These are phyloP conservation scores for Tromatobia lineatoria DNA, from an alignment of 2,888 invertebrate species.

Conservation along the genomic window DNA sequence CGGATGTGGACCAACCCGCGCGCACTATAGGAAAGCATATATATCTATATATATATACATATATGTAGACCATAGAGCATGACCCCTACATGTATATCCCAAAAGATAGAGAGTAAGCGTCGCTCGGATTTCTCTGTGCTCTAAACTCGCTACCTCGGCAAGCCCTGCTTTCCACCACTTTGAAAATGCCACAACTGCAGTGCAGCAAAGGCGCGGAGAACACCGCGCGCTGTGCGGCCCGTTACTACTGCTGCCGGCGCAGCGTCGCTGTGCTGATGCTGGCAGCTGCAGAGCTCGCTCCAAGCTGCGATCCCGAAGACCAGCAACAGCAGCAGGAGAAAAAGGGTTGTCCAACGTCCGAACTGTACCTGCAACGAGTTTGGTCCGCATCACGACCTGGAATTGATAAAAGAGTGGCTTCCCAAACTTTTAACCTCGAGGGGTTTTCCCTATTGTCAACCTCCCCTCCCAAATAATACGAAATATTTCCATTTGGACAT, in stretches of 20 bases:
- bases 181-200: conserved; percentile 72
- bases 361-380: conserved; percentile 38
- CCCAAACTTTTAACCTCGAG: conserved; percentile 51
- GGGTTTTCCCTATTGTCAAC: conserved; percentile 25
- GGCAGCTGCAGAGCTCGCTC: conserved; percentile 62
- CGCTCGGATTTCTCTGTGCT: conserved; percentile 62
- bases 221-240: conserved; percentile 41
- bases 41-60: conserved; percentile 5
- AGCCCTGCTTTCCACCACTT: conserved; percentile 65
- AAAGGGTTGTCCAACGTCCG: conserved; percentile 44
- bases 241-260: conserved; percentile 48
- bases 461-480: no score
- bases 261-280: conserved; percentile 54
- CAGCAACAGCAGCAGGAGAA: conserved; percentile 50
- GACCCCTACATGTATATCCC: conserved; percentile 13
- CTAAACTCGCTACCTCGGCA: conserved; percentile 58
- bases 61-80: background rate
- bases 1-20: conserved; percentile 40
- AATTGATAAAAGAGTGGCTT: conserved; percentile 52
- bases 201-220: conserved; percentile 69
- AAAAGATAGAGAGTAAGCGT: conserved; percentile 46
- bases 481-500: no score
- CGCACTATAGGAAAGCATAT: background rate
- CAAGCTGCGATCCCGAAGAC: conserved; percentile 44
- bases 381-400: conserved; percentile 49